phyloP scores from a whole-genome alignment of 2,888 invertebrate genomes.

The Eurytoma adleriae region DNA sequence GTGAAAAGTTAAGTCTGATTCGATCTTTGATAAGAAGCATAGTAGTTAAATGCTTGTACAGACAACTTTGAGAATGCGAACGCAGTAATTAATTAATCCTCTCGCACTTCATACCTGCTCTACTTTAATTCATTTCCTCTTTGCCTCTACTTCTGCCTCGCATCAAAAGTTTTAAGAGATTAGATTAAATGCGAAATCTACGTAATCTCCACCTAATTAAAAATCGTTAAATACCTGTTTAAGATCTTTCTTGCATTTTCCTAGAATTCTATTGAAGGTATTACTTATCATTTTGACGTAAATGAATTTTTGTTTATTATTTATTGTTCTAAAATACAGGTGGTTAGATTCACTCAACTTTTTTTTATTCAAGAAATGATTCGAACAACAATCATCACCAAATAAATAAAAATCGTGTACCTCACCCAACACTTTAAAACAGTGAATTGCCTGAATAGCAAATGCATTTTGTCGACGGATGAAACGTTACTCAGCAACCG shows the following conservation, averaged over 20 bases:
- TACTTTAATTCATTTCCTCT: conserved; percentile 49
- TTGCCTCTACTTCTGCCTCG: conserved; percentile 6
- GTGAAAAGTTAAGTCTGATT: conserved; percentile 19
- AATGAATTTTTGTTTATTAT: too few relatives aligned
- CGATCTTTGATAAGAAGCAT: conserved; percentile 20
- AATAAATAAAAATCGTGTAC: too few relatives aligned
- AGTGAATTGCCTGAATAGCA: too few relatives aligned
- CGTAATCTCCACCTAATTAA: conserved; percentile 52
- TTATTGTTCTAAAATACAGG: too few relatives aligned
- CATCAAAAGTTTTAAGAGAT: conserved; percentile 38
- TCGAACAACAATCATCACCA: too few relatives aligned
- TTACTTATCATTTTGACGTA: too few relatives aligned
- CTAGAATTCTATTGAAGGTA: too few relatives aligned
- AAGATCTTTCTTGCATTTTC: conserved; percentile 5
- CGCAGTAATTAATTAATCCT: conserved; percentile 49
- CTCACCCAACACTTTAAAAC: too few relatives aligned
- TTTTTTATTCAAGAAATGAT: too few relatives aligned
- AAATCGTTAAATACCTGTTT: conserved; percentile 45
- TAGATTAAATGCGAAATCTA: conserved; percentile 50
- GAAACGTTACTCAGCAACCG: too few relatives aligned
- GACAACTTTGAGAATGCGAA: conserved; percentile 26
- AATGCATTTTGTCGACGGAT: too few relatives aligned
- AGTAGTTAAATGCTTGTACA: background rate
- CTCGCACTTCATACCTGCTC: conserved; percentile 40
- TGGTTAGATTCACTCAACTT: too few relatives aligned